phyloP scores from a whole-genome alignment of 2,888 invertebrate species.

The Cephus sareptanus region DNA sequence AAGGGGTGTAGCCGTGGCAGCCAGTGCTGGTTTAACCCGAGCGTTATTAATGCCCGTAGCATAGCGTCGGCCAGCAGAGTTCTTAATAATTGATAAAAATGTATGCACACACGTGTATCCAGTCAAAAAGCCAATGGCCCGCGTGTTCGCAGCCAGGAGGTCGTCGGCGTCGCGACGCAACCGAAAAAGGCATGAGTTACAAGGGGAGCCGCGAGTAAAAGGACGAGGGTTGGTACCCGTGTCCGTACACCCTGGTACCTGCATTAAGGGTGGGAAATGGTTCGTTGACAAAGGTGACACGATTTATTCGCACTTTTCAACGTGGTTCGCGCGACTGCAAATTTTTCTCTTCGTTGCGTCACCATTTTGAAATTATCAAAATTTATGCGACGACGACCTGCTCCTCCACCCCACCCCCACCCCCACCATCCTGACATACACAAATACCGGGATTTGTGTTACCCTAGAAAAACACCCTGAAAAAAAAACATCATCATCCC shows the following conservation, averaged over 20 bases:
- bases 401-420: not conserved
- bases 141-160: not conserved
- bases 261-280: not conserved
- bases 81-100: conserved; percentile 67
- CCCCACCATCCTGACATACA: not conserved
- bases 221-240: not conserved
- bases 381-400: conserved; percentile 48
- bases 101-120: conserved; percentile 54
- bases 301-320: conserved; percentile 65
- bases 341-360: conserved; percentile 63
- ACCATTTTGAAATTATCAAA: conserved; percentile 62
- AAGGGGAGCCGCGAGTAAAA: not conserved
- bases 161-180: not conserved
- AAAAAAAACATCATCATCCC: not conserved
- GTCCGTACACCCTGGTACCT: not conserved
- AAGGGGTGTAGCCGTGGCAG: not conserved
- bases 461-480: not conserved
- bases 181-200: not conserved
- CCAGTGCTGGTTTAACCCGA: conserved; percentile 48
- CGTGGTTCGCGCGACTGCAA: conserved; percentile 37
- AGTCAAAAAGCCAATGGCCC: conserved; percentile 31
- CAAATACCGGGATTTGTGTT: not conserved
- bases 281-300: conserved; percentile 58
- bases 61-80: conserved; percentile 44
- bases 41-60: conserved; percentile 60